Conservation (phyloP, 2,113 vertebrate species). For the Lagenorhynchus albirostris region DNA sequence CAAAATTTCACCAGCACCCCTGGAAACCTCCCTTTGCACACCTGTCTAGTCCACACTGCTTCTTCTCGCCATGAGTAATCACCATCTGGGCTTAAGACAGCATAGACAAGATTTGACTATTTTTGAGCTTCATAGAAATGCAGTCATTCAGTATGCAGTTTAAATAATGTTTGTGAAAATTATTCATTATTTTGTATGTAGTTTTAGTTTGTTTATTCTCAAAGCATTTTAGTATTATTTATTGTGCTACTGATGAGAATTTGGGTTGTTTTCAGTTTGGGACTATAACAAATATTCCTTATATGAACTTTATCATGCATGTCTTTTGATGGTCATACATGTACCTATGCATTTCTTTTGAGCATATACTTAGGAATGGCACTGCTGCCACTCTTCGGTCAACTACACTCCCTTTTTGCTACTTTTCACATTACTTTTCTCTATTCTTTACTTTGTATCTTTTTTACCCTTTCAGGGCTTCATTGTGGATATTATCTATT, state of each 20-base stretch:
- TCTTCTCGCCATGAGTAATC: background rate
- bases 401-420: background rate
- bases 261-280: background rate
- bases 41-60: background rate
- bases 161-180: background rate
- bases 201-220: background rate
- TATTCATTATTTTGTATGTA: background rate
- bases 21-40: background rate
- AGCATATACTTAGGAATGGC: background rate
- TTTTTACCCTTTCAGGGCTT: background rate
- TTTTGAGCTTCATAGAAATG: background rate
- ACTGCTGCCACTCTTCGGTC: background rate
- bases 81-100: background rate
- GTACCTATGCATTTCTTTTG: background rate
- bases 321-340: background rate
- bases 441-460: background rate
- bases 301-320: background rate
- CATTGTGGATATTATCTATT: background rate
- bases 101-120: background rate
- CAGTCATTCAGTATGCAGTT: background rate
- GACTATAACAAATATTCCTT: background rate
- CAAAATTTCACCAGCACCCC: background rate
- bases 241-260: background rate
- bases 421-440: background rate
- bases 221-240: background rate